phyloP scores from a whole-genome alignment of 2,113 vertebrate genomes.

The Hydrolagus affinis region DNA sequence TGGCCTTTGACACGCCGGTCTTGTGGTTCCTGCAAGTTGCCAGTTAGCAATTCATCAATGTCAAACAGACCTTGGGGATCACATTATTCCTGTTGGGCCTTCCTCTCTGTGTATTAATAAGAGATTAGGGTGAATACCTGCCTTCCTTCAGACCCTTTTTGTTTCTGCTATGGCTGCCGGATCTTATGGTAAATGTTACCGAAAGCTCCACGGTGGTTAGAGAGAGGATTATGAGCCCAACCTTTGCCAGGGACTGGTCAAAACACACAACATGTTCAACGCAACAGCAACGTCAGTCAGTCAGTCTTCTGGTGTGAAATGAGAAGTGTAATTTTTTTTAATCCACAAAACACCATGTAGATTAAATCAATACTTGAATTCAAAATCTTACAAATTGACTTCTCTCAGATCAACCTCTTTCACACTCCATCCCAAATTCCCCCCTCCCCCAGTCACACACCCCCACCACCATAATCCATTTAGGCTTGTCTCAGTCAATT shows the following conservation, averaged over 20 bases:
- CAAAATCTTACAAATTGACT: no score
- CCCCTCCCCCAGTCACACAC: no score
- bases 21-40: slow-evolving; percentile 28
- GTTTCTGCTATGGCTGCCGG: slow-evolving; percentile 8
- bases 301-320: no score
- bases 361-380: no score
- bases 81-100: slow-evolving; percentile 16
- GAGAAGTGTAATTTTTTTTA: no score
- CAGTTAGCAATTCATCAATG: slow-evolving; percentile 29
- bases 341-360: no score
- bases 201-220: not conserved
- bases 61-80: slow-evolving; percentile 21
- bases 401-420: no score
- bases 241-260: not conserved
- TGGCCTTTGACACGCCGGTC: slow-evolving; percentile 23
- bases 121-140: slow-evolving; percentile 18
- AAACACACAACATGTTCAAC: not conserved
- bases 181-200: not conserved
- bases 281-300: not conserved
- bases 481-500: no score
- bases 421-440: no score
- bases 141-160: not conserved
- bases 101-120: slow-evolving; percentile 30
- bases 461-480: no score
- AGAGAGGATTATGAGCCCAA: not conserved